phyloP scores from a whole-genome alignment of 2,113 vertebrate genomes.

The Charina bottae region DNA sequence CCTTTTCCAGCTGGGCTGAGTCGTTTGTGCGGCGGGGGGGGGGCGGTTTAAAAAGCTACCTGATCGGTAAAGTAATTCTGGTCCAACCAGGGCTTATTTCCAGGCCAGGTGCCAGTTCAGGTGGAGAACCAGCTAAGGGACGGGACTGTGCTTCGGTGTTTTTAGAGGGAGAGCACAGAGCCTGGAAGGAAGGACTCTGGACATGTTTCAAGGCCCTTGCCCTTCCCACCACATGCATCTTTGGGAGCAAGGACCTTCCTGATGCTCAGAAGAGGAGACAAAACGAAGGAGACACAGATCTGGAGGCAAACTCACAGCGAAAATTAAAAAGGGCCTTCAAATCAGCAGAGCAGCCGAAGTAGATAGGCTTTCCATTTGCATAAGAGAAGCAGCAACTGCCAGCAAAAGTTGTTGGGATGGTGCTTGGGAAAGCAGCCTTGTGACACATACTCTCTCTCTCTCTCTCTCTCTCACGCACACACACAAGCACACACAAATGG shows the following conservation, averaged over 20 bases:
- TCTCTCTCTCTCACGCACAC: background rate
- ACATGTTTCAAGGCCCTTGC: background rate
- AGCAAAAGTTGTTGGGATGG: background rate
- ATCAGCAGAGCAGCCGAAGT: too few species aligned
- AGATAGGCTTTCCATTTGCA: background rate
- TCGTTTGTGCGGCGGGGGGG: accelerated
- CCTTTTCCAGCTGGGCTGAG: background rate
- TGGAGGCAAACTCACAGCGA: background rate
- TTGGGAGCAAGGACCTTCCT: background rate
- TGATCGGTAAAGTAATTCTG: background rate
- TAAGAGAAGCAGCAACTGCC: background rate
- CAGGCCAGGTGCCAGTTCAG: background rate
- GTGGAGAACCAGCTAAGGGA: background rate
- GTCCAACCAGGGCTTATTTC: background rate
- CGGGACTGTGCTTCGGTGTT: background rate
- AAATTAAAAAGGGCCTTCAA: too few species aligned
- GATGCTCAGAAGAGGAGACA: background rate
- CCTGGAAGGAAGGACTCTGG: too few species aligned
- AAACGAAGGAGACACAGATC: background rate
- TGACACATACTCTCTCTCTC: background rate
- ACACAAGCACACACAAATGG: too few species aligned
- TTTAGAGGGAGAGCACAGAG: background rate
- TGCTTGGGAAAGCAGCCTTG: background rate
- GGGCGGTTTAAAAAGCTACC: too few species aligned
- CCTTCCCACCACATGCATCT: background rate